Evolutionary conservation across 2,113 vertebrate species (phyloP), one percentile per base, ranked within the genome.

Genomic region (Alethe diademata): DNA sequence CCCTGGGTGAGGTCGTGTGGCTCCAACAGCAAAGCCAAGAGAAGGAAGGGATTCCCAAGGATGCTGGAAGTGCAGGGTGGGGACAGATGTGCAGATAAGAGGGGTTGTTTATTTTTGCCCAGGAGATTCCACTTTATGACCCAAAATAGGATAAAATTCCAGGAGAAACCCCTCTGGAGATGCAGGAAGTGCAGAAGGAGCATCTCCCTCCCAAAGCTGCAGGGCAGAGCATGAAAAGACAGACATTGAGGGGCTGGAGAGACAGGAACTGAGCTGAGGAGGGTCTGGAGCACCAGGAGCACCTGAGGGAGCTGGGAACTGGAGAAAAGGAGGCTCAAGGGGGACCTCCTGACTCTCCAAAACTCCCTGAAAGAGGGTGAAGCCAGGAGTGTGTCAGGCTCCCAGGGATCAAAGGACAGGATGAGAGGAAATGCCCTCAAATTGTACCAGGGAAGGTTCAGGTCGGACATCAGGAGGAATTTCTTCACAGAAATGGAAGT

Each of bases 201-300:
- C 54, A 57, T 43, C 22, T 47, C 29, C 26, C 29, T 50, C 62
- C 33, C n/a, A 19, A 64, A 47, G 33, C 8, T 69, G 40, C 4
- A 61, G 60, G 13, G 45, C 31, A 48, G 9, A 67, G 9, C 28
- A 10, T 14, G 48, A 36, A 40, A 47, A 47, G 19, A 23, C 1
- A 14, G 43, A 58, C 11, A 8, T 0, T 35, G 61, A 50, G 31
- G 35, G 43, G 51, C 14, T 51, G 72, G 17, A 75, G 5, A 18
- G 36, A 31, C 4, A 4, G 25, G 18, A 58, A 36, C 0, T 0
- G 33, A 51, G 31, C 22, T 60, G 31, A 9, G 7, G 3, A 58
- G 36, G 33, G 11, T 1, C 20, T 75, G 71, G 20, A 86, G 20
- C 16, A 3, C 8, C 42, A 57, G 60, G 31, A 66, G 4, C 0